phyloP scores from a whole-genome alignment of 2,113 vertebrate genomes.

The Oncorhynchus masou region DNA sequence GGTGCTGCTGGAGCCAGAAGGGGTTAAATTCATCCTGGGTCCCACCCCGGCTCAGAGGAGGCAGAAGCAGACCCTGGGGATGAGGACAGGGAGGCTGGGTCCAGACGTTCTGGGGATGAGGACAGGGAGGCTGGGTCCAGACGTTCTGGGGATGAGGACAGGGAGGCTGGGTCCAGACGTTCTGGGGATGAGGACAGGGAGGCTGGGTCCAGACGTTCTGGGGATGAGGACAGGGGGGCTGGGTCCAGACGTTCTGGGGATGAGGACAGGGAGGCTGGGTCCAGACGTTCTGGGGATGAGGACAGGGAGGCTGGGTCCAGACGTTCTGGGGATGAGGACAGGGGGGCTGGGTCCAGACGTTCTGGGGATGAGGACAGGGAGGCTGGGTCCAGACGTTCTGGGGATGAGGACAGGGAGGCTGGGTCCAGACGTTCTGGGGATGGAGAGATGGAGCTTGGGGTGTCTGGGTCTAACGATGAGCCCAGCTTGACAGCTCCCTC shows the following conservation, averaged over 20 bases:
- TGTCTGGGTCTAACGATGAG: neutral
- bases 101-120: neutral
- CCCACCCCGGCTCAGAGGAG: constrained; percentile 87
- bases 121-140: neutral
- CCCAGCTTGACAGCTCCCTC: neutral
- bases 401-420: too few species aligned
- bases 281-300: too few species aligned
- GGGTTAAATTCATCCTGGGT: constrained; percentile 85
- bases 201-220: neutral
- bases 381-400: too few species aligned
- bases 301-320: too few species aligned
- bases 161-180: neutral
- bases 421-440: too few species aligned
- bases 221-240: neutral
- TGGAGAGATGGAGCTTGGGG: neutral
- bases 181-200: neutral
- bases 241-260: neutral
- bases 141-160: neutral
- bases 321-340: too few species aligned
- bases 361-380: too few species aligned
- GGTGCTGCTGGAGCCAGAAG: constrained; percentile 81
- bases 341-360: too few species aligned
- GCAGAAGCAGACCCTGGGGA: neutral
- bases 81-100: neutral
- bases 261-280: too few species aligned